Conservation (phyloP, 1,140 invertebrate genomes). For the Octopus bimaculoides region DNA sequence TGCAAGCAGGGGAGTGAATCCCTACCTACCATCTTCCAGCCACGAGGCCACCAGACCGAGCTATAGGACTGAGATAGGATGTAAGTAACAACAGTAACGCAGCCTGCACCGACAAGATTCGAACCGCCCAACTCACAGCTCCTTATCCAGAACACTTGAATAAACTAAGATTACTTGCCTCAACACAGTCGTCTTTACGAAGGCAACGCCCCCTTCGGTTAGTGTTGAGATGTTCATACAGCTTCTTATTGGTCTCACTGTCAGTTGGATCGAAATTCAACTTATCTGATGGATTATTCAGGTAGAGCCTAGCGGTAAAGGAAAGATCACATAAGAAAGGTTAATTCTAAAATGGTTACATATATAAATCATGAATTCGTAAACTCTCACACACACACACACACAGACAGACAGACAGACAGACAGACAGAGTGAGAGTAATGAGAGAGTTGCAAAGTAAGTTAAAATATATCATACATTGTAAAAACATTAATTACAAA, state of each 20-base stretch:
- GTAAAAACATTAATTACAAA: too few relatives aligned
- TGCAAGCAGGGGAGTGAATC: too few relatives aligned
- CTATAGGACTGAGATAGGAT: too few relatives aligned
- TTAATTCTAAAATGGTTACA: not conserved
- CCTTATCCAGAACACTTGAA: too few relatives aligned
- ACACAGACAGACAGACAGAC: slow-evolving; percentile 4
- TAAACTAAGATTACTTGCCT: too few relatives aligned
- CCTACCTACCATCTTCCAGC: too few relatives aligned
- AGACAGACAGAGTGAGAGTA: not conserved
- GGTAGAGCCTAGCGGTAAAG: not conserved
- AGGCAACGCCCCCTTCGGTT: not conserved
- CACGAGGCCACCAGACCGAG: too few relatives aligned
- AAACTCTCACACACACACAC: not conserved
- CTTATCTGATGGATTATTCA: not conserved
- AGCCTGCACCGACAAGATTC: too few relatives aligned
- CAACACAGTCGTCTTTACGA: not conserved
- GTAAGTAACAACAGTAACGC: too few relatives aligned
- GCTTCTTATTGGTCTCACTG: not conserved
- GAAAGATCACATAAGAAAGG: not conserved
- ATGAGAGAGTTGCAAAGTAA: too few relatives aligned
- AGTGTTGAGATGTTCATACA: not conserved
- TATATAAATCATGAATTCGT: not conserved
- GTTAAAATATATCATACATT: too few relatives aligned
- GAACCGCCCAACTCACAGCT: too few relatives aligned
- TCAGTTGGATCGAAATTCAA: not conserved